A percentile compares a stretch with the other conserved stretches of the same genome.
Evolutionary conservation across 2,888 invertebrate species (phyloP).

Genomic region (Leptopilina myrica): DNA sequence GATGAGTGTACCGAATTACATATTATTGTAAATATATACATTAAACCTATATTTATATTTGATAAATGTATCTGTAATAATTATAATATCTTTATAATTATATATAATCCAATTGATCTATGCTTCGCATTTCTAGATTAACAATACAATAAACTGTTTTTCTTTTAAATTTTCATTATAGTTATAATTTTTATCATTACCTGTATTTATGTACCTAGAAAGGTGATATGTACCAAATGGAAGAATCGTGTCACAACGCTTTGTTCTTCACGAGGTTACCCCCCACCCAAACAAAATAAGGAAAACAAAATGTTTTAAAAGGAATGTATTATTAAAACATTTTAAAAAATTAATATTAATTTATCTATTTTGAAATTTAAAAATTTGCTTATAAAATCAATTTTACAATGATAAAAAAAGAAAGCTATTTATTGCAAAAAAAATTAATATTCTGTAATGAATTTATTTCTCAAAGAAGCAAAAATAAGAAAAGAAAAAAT

Average conservation of each 20-base stretch:
- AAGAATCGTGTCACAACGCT: constrained; percentile 72
- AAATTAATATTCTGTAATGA: too few species aligned
- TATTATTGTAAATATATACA: constrained; percentile 54
- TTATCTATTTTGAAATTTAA: too few species aligned
- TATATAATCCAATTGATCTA: constrained; percentile 13
- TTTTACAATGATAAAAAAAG: too few species aligned
- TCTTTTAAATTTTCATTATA: constrained; percentile 34
- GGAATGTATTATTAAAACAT: neutral
- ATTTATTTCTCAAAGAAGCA: neutral
- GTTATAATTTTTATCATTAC: constrained; percentile 51
- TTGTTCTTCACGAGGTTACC: constrained; percentile 13
- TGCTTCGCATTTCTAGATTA: constrained; percentile 30
- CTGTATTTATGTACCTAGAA: constrained; percentile 54
- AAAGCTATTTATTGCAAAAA: too few species aligned
- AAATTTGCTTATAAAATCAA: too few species aligned
- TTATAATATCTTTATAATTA: neutral
- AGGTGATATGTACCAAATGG: constrained; percentile 76
- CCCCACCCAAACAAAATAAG: neutral
- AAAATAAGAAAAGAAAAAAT: neutral
- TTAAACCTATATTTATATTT: constrained; percentile 42
- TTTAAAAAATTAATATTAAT: too few species aligned
- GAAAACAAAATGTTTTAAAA: neutral
- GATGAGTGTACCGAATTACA: constrained; percentile 53
- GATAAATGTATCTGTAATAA: neutral
- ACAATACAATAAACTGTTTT: constrained; percentile 36